Percentiles rank a stretch among this genome's conserved stretches.
Conservation (phyloP, 1,140 invertebrate genomes). For the Atta cephalotes region DNA sequence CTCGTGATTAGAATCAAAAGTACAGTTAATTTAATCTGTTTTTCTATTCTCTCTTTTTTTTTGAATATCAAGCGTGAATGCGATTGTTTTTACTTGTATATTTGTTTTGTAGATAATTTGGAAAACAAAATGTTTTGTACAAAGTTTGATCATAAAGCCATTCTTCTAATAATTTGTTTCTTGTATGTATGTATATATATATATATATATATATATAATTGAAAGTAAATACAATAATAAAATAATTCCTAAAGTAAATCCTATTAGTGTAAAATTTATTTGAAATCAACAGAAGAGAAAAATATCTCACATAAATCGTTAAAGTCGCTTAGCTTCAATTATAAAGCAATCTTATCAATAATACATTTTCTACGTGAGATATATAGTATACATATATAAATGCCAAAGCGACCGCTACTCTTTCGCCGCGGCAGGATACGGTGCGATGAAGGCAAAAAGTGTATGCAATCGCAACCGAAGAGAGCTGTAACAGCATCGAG, state of each 20-base stretch:
- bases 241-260: background rate
- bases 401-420: conserved; percentile 8
- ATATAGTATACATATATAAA: background rate
- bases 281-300: background rate
- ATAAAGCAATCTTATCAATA: conserved; percentile 1
- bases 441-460: conserved; percentile 28
- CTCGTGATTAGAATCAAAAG: background rate
- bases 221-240: background rate
- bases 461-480: conserved; percentile 34
- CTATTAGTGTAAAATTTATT: background rate
- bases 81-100: background rate
- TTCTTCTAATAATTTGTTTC: background rate
- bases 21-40: background rate
- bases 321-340: conserved; percentile 17
- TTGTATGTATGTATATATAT: background rate
- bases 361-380: background rate
- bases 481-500: conserved; percentile 55
- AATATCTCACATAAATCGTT: conserved; percentile 12
- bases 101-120: background rate
- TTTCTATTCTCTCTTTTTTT: background rate
- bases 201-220: background rate
- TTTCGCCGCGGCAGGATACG: conserved; percentile 18
- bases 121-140: background rate
- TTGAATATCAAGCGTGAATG: background rate
- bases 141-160: background rate